Base-by-base conservation (phyloP, 1,140 invertebrate species). In the Drosophila kanapiae region DNA sequence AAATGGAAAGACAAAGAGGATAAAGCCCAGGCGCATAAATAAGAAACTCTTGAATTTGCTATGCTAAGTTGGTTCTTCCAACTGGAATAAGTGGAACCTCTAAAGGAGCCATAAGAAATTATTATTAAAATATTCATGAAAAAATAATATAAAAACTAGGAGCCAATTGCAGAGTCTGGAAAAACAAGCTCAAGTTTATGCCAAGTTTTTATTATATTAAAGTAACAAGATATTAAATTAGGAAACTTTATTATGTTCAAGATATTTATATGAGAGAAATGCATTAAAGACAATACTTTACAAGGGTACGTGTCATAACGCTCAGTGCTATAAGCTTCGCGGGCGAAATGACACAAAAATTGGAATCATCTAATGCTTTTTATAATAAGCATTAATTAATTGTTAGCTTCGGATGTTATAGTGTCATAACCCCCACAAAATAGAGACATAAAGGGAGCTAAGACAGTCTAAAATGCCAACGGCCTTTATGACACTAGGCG, bases 51-150 rank as follows among this genome's bases (percentile, higher is more conserved):
- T 58, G 37, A n/a, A 58, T 49, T 58, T 35, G 29, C 18, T 59
- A 72, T 51, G 45, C 67, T 6, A 60, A 72, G 67, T 37, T 51
- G 48, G 14, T 42, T 23, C 31, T 42, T 37, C 16, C 53, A 60
- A 13, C 31, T 16, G 18, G 7, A 59, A 31, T 23, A 37, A 53
- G 16, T 68, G 18, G 35, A 9, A 68, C 42, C 2, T 67, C 13
- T 23, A 23, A n/a, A 5, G 23, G n/a, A 59, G 48, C 29, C 38
- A 58, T 42, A 29, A 10, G 11, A 71, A 49, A 60, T 71, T 59
- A 60, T 43, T 33, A 45, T 37, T 59, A 42, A 72, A 59, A 42
- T 71, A 60, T 72, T 72, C 53, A 72, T 37, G 42, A 29, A 23
- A 51, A 53, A 37, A 42, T 38, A 51, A 53, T 31, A 42, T 38